Evolutionary conservation across 2,888 invertebrate genomes (phyloP), one percentile per base, ranked within the genome.

Genomic region (Molorchus minor): DNA sequence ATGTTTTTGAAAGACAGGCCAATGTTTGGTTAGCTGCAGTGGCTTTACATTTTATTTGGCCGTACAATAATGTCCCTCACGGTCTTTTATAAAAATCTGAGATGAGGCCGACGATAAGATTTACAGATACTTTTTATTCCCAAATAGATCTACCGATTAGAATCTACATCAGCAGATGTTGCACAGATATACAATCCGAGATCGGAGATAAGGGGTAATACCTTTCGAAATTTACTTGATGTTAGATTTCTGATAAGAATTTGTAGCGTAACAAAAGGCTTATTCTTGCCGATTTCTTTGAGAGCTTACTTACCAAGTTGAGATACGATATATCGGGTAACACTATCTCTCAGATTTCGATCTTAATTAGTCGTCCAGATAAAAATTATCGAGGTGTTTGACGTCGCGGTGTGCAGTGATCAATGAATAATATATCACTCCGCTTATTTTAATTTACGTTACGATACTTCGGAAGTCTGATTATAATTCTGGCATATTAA

Each of bases 11-110:
- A 82, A 84, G 84, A 77, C 65, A 83, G 85, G 84, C 84, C 85
- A 85, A 85, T 86, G 86, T 86, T 86, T 86, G 86, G 86, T 86
- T 86, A 86, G 86, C 84, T 86, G 86, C 80, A 78, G 75, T 77
- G 75, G 75, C 74, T 71, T 67, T 68, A 70, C 68, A 61, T 67
- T 73, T 65, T 65, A 68, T 65, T 62, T 61, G 64, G 63, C 58
- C 46, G n/a, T 68, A 72, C 69, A 75, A 75, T 75, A 68, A 70
- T 67, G 72, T 71, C 75, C 74, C 72, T 70, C 63, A 61, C 61
- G 54, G 60, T 64, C 68, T 65, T 62, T 63, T 61, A 51, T 54
- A 55, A 55, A 57, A 51, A 53, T 55, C 56, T 56, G 56, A 70
- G 74, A 74, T 72, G 64, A 69, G 74, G 77, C 76, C 75, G 76